Conservation (phyloP, 2,888 invertebrate genomes). For the Marronus borbonicus region DNA sequence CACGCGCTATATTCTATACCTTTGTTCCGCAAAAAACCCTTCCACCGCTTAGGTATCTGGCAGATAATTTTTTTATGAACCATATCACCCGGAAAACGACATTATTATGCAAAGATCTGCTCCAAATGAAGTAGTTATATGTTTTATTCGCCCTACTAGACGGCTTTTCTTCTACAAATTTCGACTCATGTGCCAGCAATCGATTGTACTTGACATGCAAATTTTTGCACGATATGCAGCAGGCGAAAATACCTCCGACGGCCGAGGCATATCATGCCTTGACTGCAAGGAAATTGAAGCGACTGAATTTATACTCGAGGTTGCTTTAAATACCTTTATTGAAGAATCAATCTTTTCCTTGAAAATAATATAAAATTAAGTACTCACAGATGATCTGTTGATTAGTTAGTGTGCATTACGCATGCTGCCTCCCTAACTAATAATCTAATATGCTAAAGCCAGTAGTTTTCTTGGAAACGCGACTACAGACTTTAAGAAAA, state of each 20-base stretch:
- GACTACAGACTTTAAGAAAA: background rate
- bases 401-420: background rate
- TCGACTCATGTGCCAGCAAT: constrained; percentile 39
- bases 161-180: constrained; percentile 35
- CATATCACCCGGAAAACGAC: constrained; percentile 31
- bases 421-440: background rate
- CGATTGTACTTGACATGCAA: constrained; percentile 46
- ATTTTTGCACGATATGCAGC: constrained; percentile 23
- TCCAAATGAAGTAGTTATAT: constrained; percentile 43
- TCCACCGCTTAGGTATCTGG: constrained; percentile 1
- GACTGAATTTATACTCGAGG: constrained; percentile 44
- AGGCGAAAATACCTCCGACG: constrained; percentile 29
- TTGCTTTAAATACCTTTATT: constrained; percentile 3
- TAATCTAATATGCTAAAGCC: background rate
- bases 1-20: background rate
- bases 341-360: constrained; percentile 28
- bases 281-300: constrained; percentile 39
- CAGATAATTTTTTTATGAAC: constrained; percentile 31
- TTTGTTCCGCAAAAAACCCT: background rate
- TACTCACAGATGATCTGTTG: background rate
- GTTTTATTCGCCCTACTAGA: constrained; percentile 16
- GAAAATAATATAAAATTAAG: constrained; percentile 16
- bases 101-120: constrained; percentile 29
- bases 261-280: background rate
- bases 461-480: background rate